Evolutionary conservation across 2,888 invertebrate species (phyloP).

Genomic region (Metopia argyrocephala): DNA sequence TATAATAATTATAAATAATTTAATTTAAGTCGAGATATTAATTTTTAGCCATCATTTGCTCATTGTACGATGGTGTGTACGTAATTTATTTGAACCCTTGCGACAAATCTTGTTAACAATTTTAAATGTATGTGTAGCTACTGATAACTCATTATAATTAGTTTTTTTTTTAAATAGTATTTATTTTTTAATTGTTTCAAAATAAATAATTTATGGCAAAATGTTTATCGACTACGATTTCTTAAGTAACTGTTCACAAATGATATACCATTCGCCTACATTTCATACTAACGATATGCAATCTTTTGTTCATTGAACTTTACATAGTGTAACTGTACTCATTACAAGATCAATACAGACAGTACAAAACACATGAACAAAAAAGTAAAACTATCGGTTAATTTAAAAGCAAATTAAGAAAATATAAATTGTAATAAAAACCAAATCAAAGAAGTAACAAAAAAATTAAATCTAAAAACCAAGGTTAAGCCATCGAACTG

Average conservation of each 20-base stretch:
- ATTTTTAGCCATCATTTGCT: too few species aligned
- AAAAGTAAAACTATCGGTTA: slow-evolving; percentile 33
- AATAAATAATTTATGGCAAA: too few species aligned
- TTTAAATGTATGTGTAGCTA: too few species aligned
- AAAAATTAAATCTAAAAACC: slow-evolving; percentile 37
- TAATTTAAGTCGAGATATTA: too few species aligned
- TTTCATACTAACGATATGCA: background rate
- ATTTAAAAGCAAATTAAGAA: slow-evolving; percentile 9
- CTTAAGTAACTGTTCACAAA: background rate
- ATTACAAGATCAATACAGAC: slow-evolving; percentile 11
- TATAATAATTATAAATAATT: too few species aligned
- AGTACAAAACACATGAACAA: background rate
- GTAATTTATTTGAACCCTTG: too few species aligned
- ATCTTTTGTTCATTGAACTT: slow-evolving; percentile 36
- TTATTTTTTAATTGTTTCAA: too few species aligned
- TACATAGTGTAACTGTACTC: background rate
- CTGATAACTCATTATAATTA: too few species aligned
- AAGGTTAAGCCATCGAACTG: slow-evolving; percentile 18
- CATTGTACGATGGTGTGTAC: too few species aligned
- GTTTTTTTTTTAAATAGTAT: too few species aligned
- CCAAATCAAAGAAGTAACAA: background rate
- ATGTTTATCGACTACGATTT: background rate
- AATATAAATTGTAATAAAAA: background rate
- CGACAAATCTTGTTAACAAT: too few species aligned
- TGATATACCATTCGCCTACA: background rate